Evolutionary conservation across 2,113 vertebrate genomes (phyloP).

Genomic region (Nibea albiflora): DNA sequence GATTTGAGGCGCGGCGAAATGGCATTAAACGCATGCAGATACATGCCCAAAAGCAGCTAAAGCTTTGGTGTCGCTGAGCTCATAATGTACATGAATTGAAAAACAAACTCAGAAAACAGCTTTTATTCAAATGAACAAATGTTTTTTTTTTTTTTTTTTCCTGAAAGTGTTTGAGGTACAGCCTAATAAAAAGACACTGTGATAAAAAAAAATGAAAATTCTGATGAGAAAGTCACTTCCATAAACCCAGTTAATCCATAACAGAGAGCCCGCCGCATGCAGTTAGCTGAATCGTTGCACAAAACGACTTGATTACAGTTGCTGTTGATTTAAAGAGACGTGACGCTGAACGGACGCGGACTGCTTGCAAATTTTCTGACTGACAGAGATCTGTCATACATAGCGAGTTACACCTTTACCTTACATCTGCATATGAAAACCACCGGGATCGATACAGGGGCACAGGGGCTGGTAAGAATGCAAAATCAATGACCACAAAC

Average conservation of each 20-base stretch:
- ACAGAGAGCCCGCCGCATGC: slow-evolving; percentile 48
- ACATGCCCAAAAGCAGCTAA: slow-evolving; percentile 48
- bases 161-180: slow-evolving; percentile 53
- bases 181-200: slow-evolving; percentile 56
- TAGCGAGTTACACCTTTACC: slow-evolving; percentile 44
- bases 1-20: slow-evolving; percentile 53
- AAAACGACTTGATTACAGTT: slow-evolving; percentile 64
- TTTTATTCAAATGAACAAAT: slow-evolving; percentile 62
- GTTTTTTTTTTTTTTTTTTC: slow-evolving; percentile 19
- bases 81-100: slow-evolving; percentile 53
- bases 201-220: slow-evolving; percentile 74
- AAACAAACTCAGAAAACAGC: slow-evolving; percentile 50
- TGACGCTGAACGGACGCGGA: slow-evolving; percentile 46
- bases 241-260: slow-evolving; percentile 71
- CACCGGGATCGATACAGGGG: slow-evolving; percentile 57
- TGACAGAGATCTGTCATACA: slow-evolving; percentile 16
- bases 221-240: slow-evolving; percentile 69
- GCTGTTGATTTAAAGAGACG: slow-evolving; percentile 55
- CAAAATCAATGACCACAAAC: slow-evolving; percentile 71
- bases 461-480: slow-evolving; percentile 40
- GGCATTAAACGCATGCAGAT: slow-evolving; percentile 58
- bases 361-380: slow-evolving; percentile 43
- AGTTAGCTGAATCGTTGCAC: slow-evolving; percentile 52
- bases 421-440: slow-evolving; percentile 65
- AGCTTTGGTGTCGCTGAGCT: slow-evolving; percentile 34